phyloP scores from a whole-genome alignment of 2,113 vertebrate genomes.

The Pollimyrus isidori region DNA sequence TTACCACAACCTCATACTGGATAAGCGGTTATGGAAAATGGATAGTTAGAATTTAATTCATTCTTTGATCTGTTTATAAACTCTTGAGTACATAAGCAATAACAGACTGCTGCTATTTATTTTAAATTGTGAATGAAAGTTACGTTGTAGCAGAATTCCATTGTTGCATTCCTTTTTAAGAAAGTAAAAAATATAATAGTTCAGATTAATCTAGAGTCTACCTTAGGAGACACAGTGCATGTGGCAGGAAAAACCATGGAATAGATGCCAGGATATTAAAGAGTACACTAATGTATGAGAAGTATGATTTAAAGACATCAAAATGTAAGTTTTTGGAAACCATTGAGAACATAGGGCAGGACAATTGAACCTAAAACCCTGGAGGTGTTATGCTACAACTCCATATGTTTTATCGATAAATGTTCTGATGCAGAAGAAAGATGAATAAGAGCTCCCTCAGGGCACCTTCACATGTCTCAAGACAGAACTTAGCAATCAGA shows the following conservation, averaged over 20 bases:
- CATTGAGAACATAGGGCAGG: background rate
- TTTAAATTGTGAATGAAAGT: too few species aligned
- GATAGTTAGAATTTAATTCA: constrained; percentile 27
- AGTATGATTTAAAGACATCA: background rate
- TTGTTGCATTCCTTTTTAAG: background rate
- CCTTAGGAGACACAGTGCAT: background rate
- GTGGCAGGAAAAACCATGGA: background rate
- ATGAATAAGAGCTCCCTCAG: background rate
- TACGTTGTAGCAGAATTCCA: background rate
- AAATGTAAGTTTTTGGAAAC: background rate
- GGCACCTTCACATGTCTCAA: background rate
- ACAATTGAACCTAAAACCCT: background rate
- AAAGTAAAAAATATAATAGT: background rate
- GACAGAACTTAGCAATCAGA: background rate
- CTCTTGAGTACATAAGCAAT: background rate
- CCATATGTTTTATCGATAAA: background rate
- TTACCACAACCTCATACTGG: background rate
- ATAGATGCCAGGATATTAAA: background rate
- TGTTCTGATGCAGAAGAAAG: background rate
- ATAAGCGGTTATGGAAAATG: constrained; percentile 2
- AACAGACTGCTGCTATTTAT: too few species aligned
- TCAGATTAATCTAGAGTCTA: background rate
- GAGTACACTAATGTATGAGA: background rate
- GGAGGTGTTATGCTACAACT: background rate
- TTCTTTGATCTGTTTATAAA: constrained; percentile 24